Conservation (phyloP, 2,797 vertebrate genomes). For the Scyliorhinus canicula region DNA sequence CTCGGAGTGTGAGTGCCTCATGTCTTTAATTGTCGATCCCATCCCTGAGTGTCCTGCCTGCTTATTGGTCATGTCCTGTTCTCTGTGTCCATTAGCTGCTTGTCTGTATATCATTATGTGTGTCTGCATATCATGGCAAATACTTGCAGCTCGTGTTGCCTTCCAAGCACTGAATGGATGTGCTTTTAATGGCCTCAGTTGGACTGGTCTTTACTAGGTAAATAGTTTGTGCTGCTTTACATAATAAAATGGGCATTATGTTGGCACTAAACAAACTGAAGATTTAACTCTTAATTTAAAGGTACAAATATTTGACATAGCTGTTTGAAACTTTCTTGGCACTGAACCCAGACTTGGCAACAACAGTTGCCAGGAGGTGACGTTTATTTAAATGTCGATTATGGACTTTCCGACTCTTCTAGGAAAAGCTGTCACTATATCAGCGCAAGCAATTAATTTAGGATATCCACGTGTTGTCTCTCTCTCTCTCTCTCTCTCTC, state of each 20-base stretch:
- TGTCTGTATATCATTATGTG: too few relatives aligned
- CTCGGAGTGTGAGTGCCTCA: too few relatives aligned
- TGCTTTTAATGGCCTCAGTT: neutral
- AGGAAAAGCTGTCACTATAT: neutral
- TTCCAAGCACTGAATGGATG: neutral
- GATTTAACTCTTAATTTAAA: neutral
- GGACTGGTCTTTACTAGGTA: neutral
- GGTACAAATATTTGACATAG: neutral
- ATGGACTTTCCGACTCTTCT: neutral
- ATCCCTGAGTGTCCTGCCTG: too few relatives aligned
- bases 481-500: too few relatives aligned
- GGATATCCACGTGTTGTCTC: neutral
- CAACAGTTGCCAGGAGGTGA: neutral
- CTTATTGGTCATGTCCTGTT: too few relatives aligned
- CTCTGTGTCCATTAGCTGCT: too few relatives aligned
- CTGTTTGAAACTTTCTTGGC: neutral
- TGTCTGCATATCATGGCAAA: too few relatives aligned
- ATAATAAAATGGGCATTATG: neutral
- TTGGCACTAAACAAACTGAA: neutral
- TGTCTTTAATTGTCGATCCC: too few relatives aligned
- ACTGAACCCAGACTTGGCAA: neutral
- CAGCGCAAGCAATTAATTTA: neutral
- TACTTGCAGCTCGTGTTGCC: neutral
- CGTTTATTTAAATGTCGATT: neutral
- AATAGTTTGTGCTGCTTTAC: neutral